Base-by-base conservation (phyloP, 1,140 invertebrate species). In the Cepaea nemoralis region DNA sequence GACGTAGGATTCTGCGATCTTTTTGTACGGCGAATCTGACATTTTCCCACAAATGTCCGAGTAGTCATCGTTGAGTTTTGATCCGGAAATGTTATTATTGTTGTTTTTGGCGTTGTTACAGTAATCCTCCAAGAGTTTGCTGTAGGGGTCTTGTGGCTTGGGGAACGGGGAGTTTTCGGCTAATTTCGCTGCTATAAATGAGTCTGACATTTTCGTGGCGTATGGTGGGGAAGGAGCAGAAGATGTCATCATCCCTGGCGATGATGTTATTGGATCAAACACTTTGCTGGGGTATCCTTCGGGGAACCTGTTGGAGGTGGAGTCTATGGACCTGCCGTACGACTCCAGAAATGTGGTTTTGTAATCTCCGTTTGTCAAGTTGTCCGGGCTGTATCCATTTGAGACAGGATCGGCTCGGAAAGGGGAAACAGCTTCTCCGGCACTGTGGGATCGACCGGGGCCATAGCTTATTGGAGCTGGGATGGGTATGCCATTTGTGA, bases 101-200 rank as follows among this genome's bases (percentile, higher is more conserved):
- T 78, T 78, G 48, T 78, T 78, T 33, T 66, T 67, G 39, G 63
- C 59, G 59, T 67, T 69, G 40, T 69, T 24, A 24, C 77, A 40
- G n/a, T 69, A 78, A 31, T 69, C 77, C 27, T 78, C 77, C 16
- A 78, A 27, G 24, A 78, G 40, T 45, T 78, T 78, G 77, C 50
- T 78, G 77, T 69, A 78, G 0, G 77, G 24, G 42, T 78, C 63
- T 33, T 40, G 59, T 0, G 63, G 39, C 39, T 78, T 78, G 16
- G 66, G 37, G n/a, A 78, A 78, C 10, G 73, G 33, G 2, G 48
- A 63, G 39, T 69, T 78, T 31, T 78, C 77, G 3, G 59, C 50
- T 24, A 78, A 10, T 35, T 63, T 67, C 10, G 45, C 73, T 0
- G 73, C 73, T 10, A 75, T 16, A 40, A 48, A 78, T 2, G 77